A percentile compares a stretch with the other conserved stretches of the same genome.
Conservation (phyloP, 2,113 vertebrate species). For the Crotophaga sulcirostris region DNA sequence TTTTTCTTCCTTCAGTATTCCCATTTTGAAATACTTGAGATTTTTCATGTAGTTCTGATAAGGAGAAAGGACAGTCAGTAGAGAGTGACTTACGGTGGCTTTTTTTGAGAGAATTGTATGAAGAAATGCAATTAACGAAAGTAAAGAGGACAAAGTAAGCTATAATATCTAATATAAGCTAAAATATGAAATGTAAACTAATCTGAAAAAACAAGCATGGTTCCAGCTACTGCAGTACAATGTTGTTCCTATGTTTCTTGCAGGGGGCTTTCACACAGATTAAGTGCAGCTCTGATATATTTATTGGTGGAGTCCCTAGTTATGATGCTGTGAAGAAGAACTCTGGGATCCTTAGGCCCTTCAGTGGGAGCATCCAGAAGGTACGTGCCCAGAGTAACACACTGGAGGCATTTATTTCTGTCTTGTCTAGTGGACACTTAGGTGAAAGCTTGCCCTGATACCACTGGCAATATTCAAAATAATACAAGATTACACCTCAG, state of each 20-base stretch:
- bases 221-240: background rate
- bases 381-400: slow-evolving; percentile 62
- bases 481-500: background rate
- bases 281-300: slow-evolving; percentile 92
- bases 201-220: background rate
- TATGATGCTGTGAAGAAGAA: slow-evolving; percentile 88
- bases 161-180: background rate
- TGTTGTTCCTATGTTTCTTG: background rate
- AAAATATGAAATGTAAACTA: background rate
- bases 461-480: background rate
- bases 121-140: background rate
- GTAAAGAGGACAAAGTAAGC: background rate
- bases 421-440: background rate
- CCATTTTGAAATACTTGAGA: background rate
- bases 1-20: background rate
- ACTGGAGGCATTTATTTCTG: background rate
- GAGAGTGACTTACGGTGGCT: background rate
- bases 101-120: background rate
- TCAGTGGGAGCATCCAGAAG: slow-evolving; percentile 93
- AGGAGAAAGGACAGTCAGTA: background rate
- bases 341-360: slow-evolving; percentile 81
- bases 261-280: slow-evolving; percentile 98
- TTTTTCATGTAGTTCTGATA: background rate
- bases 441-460: background rate
- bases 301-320: slow-evolving; percentile 88